A percentile compares a stretch with the other conserved stretches of the same genome.
Conservation (phyloP, 1,140 invertebrate genomes). For the Ridgeia piscesae region DNA sequence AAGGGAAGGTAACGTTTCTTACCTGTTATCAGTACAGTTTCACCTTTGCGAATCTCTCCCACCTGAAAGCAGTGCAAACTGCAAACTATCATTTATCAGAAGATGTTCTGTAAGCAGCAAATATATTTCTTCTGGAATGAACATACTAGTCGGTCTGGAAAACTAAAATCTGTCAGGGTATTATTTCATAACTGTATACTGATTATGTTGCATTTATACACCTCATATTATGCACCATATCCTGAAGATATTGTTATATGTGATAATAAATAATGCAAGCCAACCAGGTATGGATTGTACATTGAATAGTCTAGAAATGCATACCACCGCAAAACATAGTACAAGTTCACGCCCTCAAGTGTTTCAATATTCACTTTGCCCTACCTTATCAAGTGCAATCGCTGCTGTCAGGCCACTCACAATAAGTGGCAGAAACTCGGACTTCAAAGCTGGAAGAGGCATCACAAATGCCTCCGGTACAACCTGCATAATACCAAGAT, state of each 20-base stretch:
- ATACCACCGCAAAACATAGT: too few species aligned
- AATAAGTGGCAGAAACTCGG: conserved; percentile 52
- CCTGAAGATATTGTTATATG: too few species aligned
- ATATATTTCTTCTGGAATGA: background rate
- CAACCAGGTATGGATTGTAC: too few species aligned
- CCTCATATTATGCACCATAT: too few species aligned
- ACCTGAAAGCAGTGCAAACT: conserved; percentile 34
- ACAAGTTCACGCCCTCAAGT: background rate
- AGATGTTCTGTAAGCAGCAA: background rate
- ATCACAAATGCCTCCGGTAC: conserved; percentile 35
- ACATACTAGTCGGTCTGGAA: background rate
- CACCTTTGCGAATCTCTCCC: conserved; percentile 46
- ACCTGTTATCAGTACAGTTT: conserved; percentile 56
- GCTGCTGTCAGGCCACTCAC: conserved; percentile 54
- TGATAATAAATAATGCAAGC: too few species aligned
- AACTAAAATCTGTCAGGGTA: background rate
- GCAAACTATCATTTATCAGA: background rate
- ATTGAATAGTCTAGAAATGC: too few species aligned
- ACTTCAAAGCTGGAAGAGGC: conserved; percentile 42
- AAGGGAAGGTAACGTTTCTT: conserved; percentile 7
- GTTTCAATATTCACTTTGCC: background rate
- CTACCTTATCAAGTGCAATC: conserved; percentile 53
- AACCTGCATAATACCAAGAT: conserved; percentile 28
- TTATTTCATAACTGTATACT: background rate
- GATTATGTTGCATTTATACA: too few species aligned